These are phyloP conservation scores for Ciona savignyi DNA, from an alignment of 23 tunicate species.

Conservation along the genomic window DNA sequence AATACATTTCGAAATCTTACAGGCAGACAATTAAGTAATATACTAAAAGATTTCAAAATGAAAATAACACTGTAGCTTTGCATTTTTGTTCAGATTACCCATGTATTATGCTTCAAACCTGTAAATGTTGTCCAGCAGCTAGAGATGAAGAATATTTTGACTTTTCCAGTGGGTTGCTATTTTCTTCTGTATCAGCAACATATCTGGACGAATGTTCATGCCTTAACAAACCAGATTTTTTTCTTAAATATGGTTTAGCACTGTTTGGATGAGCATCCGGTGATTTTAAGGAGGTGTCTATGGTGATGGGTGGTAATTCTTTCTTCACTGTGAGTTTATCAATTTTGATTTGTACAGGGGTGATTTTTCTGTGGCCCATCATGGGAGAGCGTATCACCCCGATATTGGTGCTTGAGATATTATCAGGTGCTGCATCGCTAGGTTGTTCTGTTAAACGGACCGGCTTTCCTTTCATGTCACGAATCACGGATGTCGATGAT, in stretches of 20 bases:
- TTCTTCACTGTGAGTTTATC: conserved; percentile 29
- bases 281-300: background rate
- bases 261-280: background rate
- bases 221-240: conserved; percentile 50
- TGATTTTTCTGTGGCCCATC: conserved; percentile 29
- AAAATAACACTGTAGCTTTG: no score
- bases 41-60: no score
- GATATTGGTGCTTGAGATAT: background rate
- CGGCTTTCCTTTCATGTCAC: conserved; percentile 29
- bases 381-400: background rate
- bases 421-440: background rate
- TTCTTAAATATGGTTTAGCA: conserved; percentile 32
- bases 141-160: conserved; percentile 55
- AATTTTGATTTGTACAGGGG: conserved; percentile 36
- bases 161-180: conserved; percentile 13
- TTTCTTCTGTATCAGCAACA: background rate
- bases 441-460: background rate
- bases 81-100: no score
- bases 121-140: conserved; percentile 48
- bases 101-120: no score
- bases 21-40: no score
- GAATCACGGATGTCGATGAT: conserved; percentile 8
- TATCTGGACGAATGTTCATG: conserved; percentile 49
- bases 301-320: background rate
- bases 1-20: no score